Conservation (phyloP, 1,140 invertebrate species). For the Aphaenogaster floridana region DNA sequence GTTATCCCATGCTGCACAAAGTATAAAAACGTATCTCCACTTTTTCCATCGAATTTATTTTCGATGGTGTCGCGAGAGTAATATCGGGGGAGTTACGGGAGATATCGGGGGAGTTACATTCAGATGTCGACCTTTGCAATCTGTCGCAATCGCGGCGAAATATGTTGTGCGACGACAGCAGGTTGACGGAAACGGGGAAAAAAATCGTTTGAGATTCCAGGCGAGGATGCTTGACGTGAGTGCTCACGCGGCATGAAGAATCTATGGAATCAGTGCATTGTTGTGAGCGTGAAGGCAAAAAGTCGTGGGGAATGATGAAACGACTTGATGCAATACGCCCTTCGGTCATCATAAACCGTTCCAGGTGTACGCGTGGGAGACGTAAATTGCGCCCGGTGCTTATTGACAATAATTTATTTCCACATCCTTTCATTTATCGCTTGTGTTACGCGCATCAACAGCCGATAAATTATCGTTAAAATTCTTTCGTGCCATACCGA, state of each 20-base stretch:
- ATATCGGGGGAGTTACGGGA: slow-evolving; percentile 8
- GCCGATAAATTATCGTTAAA: slow-evolving; percentile 44
- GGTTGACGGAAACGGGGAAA: slow-evolving; percentile 63
- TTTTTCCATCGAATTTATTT: background rate
- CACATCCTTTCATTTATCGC: slow-evolving; percentile 37
- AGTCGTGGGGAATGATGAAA: slow-evolving; percentile 71
- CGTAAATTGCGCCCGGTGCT: slow-evolving; percentile 55
- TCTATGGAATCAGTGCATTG: slow-evolving; percentile 71
- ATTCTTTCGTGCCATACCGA: background rate
- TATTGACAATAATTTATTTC: slow-evolving; percentile 64
- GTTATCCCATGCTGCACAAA: background rate
- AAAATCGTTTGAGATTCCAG: slow-evolving; percentile 60
- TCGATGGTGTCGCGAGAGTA: slow-evolving; percentile 35
- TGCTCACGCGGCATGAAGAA: slow-evolving; percentile 13
- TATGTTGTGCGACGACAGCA: slow-evolving; percentile 47
- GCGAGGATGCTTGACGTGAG: slow-evolving; percentile 26
- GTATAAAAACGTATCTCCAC: background rate
- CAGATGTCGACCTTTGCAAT: slow-evolving; percentile 58
- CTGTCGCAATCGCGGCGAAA: slow-evolving; percentile 58
- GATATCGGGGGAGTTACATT: slow-evolving; percentile 41
- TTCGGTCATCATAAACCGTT: slow-evolving; percentile 65
- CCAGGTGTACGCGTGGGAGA: slow-evolving; percentile 73
- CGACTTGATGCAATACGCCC: slow-evolving; percentile 74
- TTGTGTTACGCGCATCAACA: slow-evolving; percentile 31
- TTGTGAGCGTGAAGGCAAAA: slow-evolving; percentile 54